These are phyloP conservation scores for Apostichopus leukothele DNA, from an alignment of 53 echinoderm and acorn worm species.

Conservation along the genomic window DNA sequence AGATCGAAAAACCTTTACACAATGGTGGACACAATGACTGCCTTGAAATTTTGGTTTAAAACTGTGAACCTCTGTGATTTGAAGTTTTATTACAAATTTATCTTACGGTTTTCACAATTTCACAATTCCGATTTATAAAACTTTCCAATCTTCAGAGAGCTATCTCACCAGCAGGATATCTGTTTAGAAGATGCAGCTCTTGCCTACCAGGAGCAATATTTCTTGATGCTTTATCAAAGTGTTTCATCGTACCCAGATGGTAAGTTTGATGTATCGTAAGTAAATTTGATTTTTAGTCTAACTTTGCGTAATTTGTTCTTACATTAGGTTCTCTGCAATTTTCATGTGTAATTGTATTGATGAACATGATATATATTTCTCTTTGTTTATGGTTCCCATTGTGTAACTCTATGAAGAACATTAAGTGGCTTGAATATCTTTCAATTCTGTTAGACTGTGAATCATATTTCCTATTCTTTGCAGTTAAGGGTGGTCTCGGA, in stretches of 20 bases:
- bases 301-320: too few species aligned
- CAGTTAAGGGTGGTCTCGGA: conserved; percentile 68
- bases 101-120: too few species aligned
- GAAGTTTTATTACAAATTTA: too few species aligned
- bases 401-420: not conserved
- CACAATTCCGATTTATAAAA: too few species aligned
- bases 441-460: too few species aligned
- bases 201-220: conserved; percentile 71
- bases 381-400: not conserved
- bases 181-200: conserved; percentile 69
- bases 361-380: not conserved
- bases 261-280: conserved; percentile 12
- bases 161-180: conserved; percentile 53
- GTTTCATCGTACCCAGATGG: conserved; percentile 62
- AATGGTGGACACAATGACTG: too few species aligned
- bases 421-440: too few species aligned
- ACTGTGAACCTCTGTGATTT: too few species aligned
- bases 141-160: conserved; percentile 35
- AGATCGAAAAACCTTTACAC: too few species aligned
- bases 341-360: not conserved
- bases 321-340: too few species aligned
- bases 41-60: too few species aligned
- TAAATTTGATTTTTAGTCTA: too few species aligned
- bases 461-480: conserved; percentile 31
- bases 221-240: conserved; percentile 62